Percentiles rank a stretch among this genome's conserved stretches.
phyloP scores from a whole-genome alignment of 2,888 invertebrate genomes.

The Drosophila stalkeri region DNA sequence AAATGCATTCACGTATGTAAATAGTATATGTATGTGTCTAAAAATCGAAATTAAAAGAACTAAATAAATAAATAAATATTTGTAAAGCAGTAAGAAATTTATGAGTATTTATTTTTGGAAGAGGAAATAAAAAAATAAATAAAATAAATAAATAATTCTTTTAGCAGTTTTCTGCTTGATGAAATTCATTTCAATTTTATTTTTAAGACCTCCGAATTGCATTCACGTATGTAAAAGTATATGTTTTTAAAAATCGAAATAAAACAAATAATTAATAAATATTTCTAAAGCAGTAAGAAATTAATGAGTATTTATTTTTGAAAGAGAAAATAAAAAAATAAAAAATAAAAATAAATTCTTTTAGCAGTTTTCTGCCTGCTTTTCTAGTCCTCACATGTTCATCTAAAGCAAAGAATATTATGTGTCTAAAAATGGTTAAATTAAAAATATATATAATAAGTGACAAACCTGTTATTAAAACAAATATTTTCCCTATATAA shows the following conservation, averaged over 20 bases:
- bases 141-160: no score
- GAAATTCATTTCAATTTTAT: slow-evolving; percentile 50
- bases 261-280: slow-evolving; percentile 5
- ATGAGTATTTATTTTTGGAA: neutral
- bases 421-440: no score
- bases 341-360: no score
- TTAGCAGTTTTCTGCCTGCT: no score
- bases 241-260: slow-evolving; percentile 8
- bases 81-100: neutral
- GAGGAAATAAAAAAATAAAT: no score
- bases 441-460: no score
- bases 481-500: no score
- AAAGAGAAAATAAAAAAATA: no score
- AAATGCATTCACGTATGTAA: slow-evolving; percentile 30
- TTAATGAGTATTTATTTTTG: neutral
- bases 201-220: slow-evolving; percentile 31
- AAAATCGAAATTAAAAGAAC: neutral
- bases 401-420: no score
- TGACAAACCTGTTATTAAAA: no score
- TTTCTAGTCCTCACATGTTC: no score
- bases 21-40: slow-evolving; percentile 21
- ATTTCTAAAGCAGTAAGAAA: neutral
- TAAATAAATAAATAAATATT: slow-evolving; percentile 5
- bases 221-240: slow-evolving; percentile 23
- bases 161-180: slow-evolving; percentile 9